These are phyloP conservation scores for Patella depressa DNA, from an alignment of 2,888 invertebrate species.

Conservation along the genomic window DNA sequence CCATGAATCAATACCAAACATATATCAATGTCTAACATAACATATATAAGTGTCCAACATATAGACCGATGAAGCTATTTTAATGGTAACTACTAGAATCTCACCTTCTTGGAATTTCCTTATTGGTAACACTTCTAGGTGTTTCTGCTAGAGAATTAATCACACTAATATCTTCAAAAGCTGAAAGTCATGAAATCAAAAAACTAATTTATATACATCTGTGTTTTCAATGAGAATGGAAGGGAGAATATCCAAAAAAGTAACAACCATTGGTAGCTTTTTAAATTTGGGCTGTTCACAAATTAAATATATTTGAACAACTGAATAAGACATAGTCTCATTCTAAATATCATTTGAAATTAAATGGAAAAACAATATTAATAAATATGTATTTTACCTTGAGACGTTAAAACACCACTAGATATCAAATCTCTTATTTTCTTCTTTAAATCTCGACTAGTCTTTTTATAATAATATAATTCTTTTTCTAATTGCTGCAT, in stretches of 20 bases:
- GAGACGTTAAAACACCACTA: conserved; percentile 50
- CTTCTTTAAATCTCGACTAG: conserved; percentile 67
- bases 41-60: neutral
- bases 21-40: neutral
- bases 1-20: neutral
- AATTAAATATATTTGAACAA: too few species aligned
- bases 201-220: too few species aligned
- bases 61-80: neutral
- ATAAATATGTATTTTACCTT: conserved; percentile 35
- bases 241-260: too few species aligned
- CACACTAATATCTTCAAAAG: neutral
- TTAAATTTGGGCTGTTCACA: too few species aligned
- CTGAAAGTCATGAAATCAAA: neutral
- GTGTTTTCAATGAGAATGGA: too few species aligned
- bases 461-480: conserved; percentile 70
- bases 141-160: neutral
- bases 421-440: conserved; percentile 59
- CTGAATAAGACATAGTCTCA: too few species aligned
- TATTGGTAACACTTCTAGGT: neutral
- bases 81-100: neutral
- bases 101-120: neutral
- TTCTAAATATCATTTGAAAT: too few species aligned
- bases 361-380: too few species aligned
- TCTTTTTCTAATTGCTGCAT: conserved; percentile 67
- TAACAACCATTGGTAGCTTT: too few species aligned